A percentile compares a stretch with the other conserved stretches of the same genome.
phyloP scores from a whole-genome alignment of 2,113 vertebrate species.

The Sander lucioperca region DNA sequence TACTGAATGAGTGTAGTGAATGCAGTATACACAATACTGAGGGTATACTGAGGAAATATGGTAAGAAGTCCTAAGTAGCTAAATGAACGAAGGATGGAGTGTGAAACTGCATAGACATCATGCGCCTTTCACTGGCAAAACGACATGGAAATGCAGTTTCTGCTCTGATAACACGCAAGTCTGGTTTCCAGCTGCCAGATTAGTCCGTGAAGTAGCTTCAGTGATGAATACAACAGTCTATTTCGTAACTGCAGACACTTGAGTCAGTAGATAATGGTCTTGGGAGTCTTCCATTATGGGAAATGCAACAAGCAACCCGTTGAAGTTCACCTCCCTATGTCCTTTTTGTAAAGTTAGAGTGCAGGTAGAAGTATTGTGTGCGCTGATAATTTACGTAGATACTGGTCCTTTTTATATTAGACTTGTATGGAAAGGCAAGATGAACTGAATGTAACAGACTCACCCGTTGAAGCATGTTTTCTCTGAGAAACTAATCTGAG shows the following conservation, averaged over 20 bases:
- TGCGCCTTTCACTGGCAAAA: constrained; percentile 29
- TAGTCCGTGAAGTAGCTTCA: constrained; percentile 21
- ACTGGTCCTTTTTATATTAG: neutral
- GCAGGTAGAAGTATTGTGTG: constrained; percentile 10
- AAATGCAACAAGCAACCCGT: neutral
- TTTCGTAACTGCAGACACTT: neutral
- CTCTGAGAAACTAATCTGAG: neutral
- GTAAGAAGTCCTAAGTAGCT: constrained; percentile 33
- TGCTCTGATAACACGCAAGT: constrained; percentile 31
- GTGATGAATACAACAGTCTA: neutral
- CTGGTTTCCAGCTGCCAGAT: constrained; percentile 56
- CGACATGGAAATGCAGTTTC: constrained; percentile 46
- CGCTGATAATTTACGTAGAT: neutral
- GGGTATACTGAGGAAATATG: constrained; percentile 61
- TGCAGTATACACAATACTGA: constrained; percentile 50
- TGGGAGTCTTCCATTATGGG: neutral
- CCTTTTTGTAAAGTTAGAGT: constrained; percentile 13
- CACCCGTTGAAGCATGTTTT: neutral
- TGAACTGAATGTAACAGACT: neutral
- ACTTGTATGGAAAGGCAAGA: neutral
- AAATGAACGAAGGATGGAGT: constrained; percentile 28
- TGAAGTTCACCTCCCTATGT: constrained; percentile 12
- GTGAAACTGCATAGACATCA: constrained; percentile 57
- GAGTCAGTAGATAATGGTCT: neutral
- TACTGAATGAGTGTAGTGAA: constrained; percentile 34